phyloP scores from a whole-genome alignment of 2,888 invertebrate species.

The Diaperis boleti region DNA sequence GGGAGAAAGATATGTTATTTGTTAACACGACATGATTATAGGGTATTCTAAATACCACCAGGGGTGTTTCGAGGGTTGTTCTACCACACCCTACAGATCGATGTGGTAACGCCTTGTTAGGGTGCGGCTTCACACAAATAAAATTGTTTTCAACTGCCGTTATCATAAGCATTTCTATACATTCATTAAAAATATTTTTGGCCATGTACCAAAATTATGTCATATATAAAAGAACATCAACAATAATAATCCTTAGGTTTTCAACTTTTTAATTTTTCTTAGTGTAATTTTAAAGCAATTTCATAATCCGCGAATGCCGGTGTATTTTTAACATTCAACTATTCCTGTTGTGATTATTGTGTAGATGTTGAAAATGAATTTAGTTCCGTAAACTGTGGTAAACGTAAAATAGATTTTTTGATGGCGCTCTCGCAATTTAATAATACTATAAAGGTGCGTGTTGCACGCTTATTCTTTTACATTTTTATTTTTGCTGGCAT shows the following conservation, averaged over 20 bases:
- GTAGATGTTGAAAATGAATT: neutral
- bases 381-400: conserved; percentile 9
- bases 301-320: too few relatives aligned
- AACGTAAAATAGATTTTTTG: conserved; percentile 7
- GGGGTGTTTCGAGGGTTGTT: conserved; percentile 51
- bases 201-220: neutral
- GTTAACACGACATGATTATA: conserved; percentile 40
- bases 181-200: neutral
- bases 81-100: conserved; percentile 51
- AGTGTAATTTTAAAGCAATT: too few relatives aligned
- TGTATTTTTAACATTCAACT: neutral
- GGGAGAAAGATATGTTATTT: conserved; percentile 28
- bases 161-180: neutral
- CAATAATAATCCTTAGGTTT: too few relatives aligned
- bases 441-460: conserved; percentile 22
- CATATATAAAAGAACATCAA: too few relatives aligned
- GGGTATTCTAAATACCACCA: conserved; percentile 38
- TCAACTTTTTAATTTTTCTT: too few relatives aligned
- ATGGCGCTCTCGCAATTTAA: conserved; percentile 9
- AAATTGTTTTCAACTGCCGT: conserved; percentile 18
- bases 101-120: conserved; percentile 50
- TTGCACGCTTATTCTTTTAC: conserved; percentile 20
- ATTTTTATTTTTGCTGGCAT: conserved; percentile 17
- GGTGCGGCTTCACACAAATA: conserved; percentile 47
- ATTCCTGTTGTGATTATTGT: neutral